Evolutionary conservation across 2,797 vertebrate species (phyloP).

Genomic region (Gastrophryne carolinensis): DNA sequence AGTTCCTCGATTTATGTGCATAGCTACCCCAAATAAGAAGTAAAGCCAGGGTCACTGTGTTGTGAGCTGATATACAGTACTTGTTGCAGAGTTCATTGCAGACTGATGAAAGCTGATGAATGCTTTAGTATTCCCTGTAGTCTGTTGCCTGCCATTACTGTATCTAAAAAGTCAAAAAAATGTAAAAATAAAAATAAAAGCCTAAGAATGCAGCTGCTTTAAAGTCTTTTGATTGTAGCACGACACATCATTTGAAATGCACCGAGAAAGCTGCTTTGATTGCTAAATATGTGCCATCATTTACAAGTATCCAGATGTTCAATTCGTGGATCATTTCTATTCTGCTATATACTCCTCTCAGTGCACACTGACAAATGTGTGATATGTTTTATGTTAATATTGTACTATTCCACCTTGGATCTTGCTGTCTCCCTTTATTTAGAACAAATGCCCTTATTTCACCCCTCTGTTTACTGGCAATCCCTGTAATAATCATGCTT

Average conservation of each 20-base stretch:
- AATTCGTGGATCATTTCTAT: conserved; percentile 20
- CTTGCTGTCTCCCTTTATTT: background rate
- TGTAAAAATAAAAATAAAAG: background rate
- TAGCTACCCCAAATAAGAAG: no score
- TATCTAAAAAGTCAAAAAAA: background rate
- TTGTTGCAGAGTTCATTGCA: background rate
- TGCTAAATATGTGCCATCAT: conserved; percentile 31
- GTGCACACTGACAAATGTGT: conserved; percentile 5
- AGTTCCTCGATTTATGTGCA: no score
- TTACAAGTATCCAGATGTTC: conserved; percentile 37
- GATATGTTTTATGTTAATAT: background rate
- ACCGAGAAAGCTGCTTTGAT: conserved; percentile 17
- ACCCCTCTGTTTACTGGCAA: conserved; percentile 1
- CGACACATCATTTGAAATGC: conserved; percentile 26
- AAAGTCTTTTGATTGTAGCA: conserved; percentile 12
- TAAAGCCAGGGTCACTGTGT: no score
- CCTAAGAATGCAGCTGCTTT: background rate
- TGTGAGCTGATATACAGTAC: background rate
- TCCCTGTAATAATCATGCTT: conserved; percentile 25
- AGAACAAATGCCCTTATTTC: background rate
- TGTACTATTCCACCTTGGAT: background rate
- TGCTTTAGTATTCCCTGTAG: background rate
- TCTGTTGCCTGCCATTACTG: conserved; percentile 1
- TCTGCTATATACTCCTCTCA: background rate
- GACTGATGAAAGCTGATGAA: conserved; percentile 1